Evolutionary conservation across 2,113 vertebrate species (phyloP).

Genomic region (Ceyx cyanopectus): DNA sequence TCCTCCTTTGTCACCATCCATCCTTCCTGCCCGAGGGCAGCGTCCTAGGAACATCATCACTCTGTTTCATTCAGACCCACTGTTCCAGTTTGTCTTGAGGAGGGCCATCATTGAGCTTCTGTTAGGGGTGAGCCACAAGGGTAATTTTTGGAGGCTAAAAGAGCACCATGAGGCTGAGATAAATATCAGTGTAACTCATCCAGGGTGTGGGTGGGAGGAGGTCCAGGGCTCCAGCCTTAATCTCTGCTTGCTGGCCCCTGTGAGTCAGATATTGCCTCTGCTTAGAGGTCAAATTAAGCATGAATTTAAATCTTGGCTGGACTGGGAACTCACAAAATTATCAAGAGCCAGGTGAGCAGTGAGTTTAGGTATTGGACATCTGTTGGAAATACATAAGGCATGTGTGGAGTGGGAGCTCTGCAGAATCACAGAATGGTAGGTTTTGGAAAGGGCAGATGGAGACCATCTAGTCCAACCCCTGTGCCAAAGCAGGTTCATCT

Average conservation of each 20-base stretch:
- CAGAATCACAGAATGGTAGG: no score
- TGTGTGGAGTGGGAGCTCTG: background rate
- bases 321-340: background rate
- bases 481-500: no score
- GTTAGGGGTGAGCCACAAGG: background rate
- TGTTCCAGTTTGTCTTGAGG: background rate
- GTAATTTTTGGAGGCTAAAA: constrained; percentile 25
- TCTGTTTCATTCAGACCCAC: background rate
- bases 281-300: background rate
- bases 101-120: background rate
- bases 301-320: background rate
- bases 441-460: no score
- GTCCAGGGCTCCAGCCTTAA: constrained; percentile 3
- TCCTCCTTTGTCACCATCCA: background rate
- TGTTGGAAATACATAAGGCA: background rate
- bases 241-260: background rate
- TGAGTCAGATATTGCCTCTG: constrained; percentile 23
- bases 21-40: background rate
- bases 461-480: no score
- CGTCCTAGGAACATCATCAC: background rate
- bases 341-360: background rate
- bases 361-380: background rate
- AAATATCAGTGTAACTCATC: background rate
- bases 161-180: background rate
- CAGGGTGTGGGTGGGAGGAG: constrained; percentile 51